Percentiles rank a stretch among this genome's conserved stretches.
Evolutionary conservation across 2,888 invertebrate species (phyloP).

Genomic region (Anagyrus pseudococci): DNA sequence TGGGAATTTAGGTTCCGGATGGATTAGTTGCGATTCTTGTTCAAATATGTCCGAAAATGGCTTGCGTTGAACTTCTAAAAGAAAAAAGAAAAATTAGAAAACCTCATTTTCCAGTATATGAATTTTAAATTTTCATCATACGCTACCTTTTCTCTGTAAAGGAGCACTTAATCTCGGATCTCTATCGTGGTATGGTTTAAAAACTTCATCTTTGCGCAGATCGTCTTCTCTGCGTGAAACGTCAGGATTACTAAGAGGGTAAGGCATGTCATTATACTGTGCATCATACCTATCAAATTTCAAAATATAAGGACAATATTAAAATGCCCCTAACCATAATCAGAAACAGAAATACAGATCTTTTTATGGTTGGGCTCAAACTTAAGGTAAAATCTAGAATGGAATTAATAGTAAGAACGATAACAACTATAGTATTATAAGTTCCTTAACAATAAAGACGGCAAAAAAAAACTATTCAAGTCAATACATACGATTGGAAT

Average conservation of each 20-base stretch:
- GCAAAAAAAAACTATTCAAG: constrained; percentile 7
- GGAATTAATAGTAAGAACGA: too few relatives aligned
- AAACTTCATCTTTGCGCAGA: constrained; percentile 53
- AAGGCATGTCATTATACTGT: constrained; percentile 60
- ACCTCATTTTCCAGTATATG: not conserved
- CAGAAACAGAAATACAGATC: constrained; percentile 3
- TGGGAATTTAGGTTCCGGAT: constrained; percentile 57
- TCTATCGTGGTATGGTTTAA: constrained; percentile 58
- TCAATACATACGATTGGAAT: constrained; percentile 15
- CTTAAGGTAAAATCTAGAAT: not conserved
- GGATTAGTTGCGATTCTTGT: constrained; percentile 56
- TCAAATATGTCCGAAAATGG: constrained; percentile 58
- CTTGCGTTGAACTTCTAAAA: constrained; percentile 56
- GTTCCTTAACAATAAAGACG: not conserved
- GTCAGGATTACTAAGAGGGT: constrained; percentile 60
- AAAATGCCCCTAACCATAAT: constrained; percentile 21
- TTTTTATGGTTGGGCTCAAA: constrained; percentile 12
- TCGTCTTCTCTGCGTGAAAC: constrained; percentile 57
- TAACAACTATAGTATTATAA: too few relatives aligned
- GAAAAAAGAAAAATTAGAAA: not conserved
- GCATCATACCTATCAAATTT: constrained; percentile 57
- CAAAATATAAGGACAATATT: constrained; percentile 49
- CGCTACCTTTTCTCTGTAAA: constrained; percentile 57
- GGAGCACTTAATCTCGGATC: constrained; percentile 54
- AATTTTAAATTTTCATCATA: not conserved